These are phyloP conservation scores for Charadrius vociferus DNA, from an alignment of 2,113 vertebrate species.

Conservation along the genomic window DNA sequence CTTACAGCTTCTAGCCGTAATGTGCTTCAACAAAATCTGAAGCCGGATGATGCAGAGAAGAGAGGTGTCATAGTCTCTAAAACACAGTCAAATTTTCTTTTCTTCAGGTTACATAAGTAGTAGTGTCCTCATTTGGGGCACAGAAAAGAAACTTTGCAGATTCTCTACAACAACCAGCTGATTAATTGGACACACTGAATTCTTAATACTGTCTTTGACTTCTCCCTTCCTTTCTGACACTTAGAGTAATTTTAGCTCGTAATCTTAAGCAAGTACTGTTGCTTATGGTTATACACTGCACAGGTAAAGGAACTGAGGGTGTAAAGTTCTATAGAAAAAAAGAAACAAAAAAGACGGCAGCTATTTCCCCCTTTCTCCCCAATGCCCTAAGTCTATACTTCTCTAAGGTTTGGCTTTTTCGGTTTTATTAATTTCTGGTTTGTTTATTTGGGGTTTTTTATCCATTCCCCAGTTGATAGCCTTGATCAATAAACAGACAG, in stretches of 20 bases:
- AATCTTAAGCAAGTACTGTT: not conserved
- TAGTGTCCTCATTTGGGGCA: not conserved
- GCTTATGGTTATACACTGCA: accelerated
- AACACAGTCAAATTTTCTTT: not conserved
- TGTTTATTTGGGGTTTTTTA: not conserved
- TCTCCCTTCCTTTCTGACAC: not conserved
- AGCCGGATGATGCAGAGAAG: not conserved
- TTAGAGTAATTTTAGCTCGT: not conserved
- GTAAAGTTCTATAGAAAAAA: not conserved
- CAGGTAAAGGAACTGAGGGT: not conserved
- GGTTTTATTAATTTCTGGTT: not conserved
- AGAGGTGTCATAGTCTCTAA: not conserved
- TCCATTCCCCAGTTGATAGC: not conserved
- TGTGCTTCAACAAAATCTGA: not conserved
- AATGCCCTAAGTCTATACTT: not conserved
- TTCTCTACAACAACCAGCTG: not conserved
- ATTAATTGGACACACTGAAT: not conserved
- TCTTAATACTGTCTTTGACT: not conserved
- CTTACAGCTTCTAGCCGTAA: not conserved
- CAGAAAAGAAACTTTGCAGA: not conserved
- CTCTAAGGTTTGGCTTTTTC: not conserved
- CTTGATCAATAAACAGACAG: not conserved
- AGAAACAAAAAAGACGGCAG: not conserved
- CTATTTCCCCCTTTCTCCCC: not conserved
- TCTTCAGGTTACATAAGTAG: not conserved